These are phyloP conservation scores for Ommatoiulus sabulosus DNA, from an alignment of 2,888 invertebrate species.

Conservation along the genomic window DNA sequence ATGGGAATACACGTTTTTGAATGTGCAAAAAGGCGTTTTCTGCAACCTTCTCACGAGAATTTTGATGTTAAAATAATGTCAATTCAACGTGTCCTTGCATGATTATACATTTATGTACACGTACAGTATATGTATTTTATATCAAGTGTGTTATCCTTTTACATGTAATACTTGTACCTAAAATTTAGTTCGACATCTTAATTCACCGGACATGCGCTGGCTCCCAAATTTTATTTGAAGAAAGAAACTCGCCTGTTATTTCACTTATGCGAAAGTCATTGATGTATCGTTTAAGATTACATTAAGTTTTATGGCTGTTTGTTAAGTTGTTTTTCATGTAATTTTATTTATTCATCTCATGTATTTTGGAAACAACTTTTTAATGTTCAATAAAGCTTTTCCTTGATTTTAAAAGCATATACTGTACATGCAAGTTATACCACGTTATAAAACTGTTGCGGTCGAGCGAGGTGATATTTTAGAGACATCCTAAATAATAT, in stretches of 20 bases:
- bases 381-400: neutral
- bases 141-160: too few species aligned
- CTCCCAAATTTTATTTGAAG: too few species aligned
- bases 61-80: neutral
- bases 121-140: too few species aligned
- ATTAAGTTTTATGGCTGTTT: neutral
- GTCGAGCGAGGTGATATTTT: neutral
- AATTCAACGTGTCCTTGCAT: too few species aligned
- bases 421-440: neutral
- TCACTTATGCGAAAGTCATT: neutral
- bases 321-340: conserved; percentile 24
- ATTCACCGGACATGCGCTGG: too few species aligned
- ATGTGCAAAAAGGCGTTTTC: neutral
- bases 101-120: too few species aligned
- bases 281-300: neutral
- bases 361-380: neutral
- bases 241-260: neutral
- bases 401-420: neutral
- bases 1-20: too few species aligned
- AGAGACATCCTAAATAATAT: neutral
- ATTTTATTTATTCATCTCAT: neutral
- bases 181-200: too few species aligned
- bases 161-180: too few species aligned
- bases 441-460: neutral
- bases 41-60: neutral